These are phyloP conservation scores for Gnathochromis pfefferi DNA, from an alignment of 2,113 vertebrate species.

Conservation along the genomic window DNA sequence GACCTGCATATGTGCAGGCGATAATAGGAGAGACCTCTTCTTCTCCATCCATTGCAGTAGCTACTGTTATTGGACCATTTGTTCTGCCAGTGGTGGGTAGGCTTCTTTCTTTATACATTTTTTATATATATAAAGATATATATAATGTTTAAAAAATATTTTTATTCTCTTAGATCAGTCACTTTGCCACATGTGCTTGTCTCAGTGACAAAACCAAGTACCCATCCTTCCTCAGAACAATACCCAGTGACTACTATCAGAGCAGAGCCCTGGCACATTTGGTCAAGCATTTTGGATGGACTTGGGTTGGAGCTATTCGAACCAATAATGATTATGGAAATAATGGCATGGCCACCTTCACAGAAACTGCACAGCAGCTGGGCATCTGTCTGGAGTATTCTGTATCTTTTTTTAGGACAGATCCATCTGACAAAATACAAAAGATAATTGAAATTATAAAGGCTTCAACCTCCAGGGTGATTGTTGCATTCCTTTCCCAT, in stretches of 20 bases:
- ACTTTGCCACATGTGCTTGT: constrained; percentile 66
- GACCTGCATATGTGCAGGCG: constrained; percentile 18
- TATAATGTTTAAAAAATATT: not conserved
- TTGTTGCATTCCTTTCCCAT: constrained; percentile 55
- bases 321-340: not conserved
- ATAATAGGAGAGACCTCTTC: not conserved
- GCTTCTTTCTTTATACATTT: not conserved
- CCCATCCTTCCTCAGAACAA: constrained; percentile 57
- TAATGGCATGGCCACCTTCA: not conserved
- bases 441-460: constrained; percentile 57
- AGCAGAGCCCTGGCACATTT: constrained; percentile 57
- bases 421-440: constrained; percentile 54
- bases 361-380: not conserved
- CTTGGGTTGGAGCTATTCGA: not conserved
- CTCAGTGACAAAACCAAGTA: constrained; percentile 66
- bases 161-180: constrained; percentile 50
- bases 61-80: constrained; percentile 65
- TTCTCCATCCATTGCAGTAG: constrained; percentile 51
- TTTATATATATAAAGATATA: not conserved
- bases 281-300: constrained; percentile 44
- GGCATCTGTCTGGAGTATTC: constrained; percentile 33
- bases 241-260: constrained; percentile 67
- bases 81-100: constrained; percentile 62
- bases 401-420: constrained; percentile 41
- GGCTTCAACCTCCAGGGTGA: constrained; percentile 54